Evolutionary conservation across 1,140 invertebrate genomes (phyloP).

Genomic region (Chrysoperla carnea): DNA sequence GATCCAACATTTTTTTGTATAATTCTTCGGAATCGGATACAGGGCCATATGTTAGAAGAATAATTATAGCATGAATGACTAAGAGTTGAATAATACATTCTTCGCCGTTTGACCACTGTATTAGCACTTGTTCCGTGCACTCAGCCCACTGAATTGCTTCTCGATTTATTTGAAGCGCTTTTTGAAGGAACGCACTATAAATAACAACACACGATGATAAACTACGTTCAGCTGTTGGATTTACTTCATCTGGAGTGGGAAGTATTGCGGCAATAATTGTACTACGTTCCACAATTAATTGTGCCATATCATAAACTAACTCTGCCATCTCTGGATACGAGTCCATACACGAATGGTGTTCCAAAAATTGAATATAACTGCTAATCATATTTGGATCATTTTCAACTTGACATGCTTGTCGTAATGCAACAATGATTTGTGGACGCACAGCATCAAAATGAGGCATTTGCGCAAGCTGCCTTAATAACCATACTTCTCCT

Average conservation of each 20-base stretch:
- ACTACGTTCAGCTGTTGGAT: slow-evolving; percentile 33
- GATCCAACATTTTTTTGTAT: slow-evolving; percentile 51
- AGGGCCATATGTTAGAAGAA: slow-evolving; percentile 67
- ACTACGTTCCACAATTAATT: slow-evolving; percentile 83
- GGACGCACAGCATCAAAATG: slow-evolving; percentile 50
- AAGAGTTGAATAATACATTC: slow-evolving; percentile 72
- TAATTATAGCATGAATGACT: slow-evolving; percentile 88
- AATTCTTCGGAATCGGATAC: slow-evolving; percentile 23
- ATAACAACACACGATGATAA: slow-evolving; percentile 62
- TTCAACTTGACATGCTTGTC: slow-evolving; percentile 79
- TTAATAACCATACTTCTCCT: slow-evolving; percentile 51
- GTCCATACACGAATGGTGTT: slow-evolving; percentile 49
- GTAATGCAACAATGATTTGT: slow-evolving; percentile 47
- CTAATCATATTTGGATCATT: slow-evolving; percentile 71
- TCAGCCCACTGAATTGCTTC: slow-evolving; percentile 49
- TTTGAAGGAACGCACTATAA: slow-evolving; percentile 57
- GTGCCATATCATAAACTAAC: slow-evolving; percentile 60
- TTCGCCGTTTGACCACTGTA: slow-evolving; percentile 73
- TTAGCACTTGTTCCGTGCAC: slow-evolving; percentile 48
- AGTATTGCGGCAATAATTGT: slow-evolving; percentile 73
- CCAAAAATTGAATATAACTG: slow-evolving; percentile 76
- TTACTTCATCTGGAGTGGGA: slow-evolving; percentile 35
- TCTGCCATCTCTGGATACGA: slow-evolving; percentile 42
- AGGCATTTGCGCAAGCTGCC: slow-evolving; percentile 51
- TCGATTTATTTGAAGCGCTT: slow-evolving; percentile 39